Evolutionary conservation across 1,140 invertebrate genomes (phyloP).

Genomic region (Yoshiicerus persimilis): DNA sequence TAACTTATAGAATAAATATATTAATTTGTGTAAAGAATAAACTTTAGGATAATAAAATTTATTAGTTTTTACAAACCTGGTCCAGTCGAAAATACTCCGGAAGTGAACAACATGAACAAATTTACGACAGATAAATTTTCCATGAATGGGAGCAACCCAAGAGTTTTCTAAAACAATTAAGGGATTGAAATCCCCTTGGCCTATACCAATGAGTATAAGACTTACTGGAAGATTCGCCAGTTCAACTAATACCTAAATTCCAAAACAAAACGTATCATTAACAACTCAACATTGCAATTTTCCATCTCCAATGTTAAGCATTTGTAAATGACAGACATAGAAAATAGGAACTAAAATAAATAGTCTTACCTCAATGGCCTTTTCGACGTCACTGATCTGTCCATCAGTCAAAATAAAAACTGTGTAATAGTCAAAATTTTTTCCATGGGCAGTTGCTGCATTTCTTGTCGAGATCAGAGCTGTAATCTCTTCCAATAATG

Average conservation of each 20-base stretch:
- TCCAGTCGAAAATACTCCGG: slow-evolving; percentile 40
- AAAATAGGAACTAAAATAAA: neutral
- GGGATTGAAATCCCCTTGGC: slow-evolving; percentile 31
- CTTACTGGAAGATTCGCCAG: slow-evolving; percentile 38
- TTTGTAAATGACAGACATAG: too few species aligned
- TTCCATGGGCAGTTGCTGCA: neutral
- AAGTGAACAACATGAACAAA: slow-evolving; percentile 35
- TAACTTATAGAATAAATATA: too few species aligned
- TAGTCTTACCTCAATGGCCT: slow-evolving; percentile 20
- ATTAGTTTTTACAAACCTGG: too few species aligned
- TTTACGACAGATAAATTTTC: slow-evolving; percentile 32
- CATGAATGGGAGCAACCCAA: slow-evolving; percentile 27
- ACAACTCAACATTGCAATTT: neutral
- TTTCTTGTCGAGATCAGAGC: slow-evolving; percentile 25
- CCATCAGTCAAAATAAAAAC: slow-evolving; percentile 46
- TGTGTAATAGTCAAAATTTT: slow-evolving; percentile 39
- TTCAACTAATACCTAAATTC: slow-evolving; percentile 25
- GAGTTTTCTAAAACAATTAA: slow-evolving; percentile 24
- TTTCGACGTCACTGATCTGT: slow-evolving; percentile 32
- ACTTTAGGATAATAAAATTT: too few species aligned
- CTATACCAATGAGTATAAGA: slow-evolving; percentile 38
- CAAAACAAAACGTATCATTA: too few species aligned
- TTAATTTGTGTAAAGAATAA: too few species aligned
- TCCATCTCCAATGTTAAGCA: too few species aligned
- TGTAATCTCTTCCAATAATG: slow-evolving; percentile 33